Conservation (phyloP, 2,113 vertebrate genomes). For the Oncorhynchus gorbuscha region DNA sequence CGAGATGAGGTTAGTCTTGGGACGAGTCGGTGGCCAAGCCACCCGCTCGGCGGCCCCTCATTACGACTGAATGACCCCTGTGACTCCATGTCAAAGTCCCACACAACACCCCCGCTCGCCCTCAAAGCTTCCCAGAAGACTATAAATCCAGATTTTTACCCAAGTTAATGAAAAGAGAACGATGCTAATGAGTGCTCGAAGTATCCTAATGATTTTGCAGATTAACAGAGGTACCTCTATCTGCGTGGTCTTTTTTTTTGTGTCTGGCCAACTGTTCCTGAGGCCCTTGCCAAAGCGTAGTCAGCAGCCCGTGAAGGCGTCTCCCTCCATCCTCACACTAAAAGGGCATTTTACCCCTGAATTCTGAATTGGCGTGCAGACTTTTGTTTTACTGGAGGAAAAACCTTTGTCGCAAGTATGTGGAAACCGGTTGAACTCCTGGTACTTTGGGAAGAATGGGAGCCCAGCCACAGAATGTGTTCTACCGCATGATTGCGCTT, state of each 20-base stretch:
- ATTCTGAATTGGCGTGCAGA: slow-evolving; percentile 66
- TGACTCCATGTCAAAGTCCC: slow-evolving; percentile 75
- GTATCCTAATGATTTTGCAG: slow-evolving; percentile 85
- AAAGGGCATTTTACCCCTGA: slow-evolving; percentile 76
- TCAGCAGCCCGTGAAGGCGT: slow-evolving; percentile 96
- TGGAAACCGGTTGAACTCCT: slow-evolving; percentile 64
- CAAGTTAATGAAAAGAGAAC: slow-evolving; percentile 62
- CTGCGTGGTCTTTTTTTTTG: slow-evolving; percentile 69
- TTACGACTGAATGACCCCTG: slow-evolving; percentile 81
- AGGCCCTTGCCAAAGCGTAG: slow-evolving; percentile 83
- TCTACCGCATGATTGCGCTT: slow-evolving; percentile 86
- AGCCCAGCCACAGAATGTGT: slow-evolving; percentile 77
- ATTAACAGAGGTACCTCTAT: slow-evolving; percentile 81
- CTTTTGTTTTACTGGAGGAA: slow-evolving; percentile 70
- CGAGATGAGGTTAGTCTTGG: slow-evolving; percentile 71
- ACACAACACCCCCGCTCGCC: slow-evolving; percentile 42
- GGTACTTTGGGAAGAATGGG: slow-evolving; percentile 71
- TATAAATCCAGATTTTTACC: slow-evolving; percentile 70
- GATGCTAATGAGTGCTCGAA: slow-evolving; percentile 91
- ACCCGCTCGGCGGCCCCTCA: slow-evolving; percentile 76
- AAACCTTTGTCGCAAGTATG: slow-evolving; percentile 66
- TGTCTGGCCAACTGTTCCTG: slow-evolving; percentile 80
- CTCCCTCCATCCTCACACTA: slow-evolving; percentile 84
- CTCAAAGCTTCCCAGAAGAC: slow-evolving; percentile 78
- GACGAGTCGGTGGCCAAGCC: slow-evolving; percentile 57